phyloP scores from a whole-genome alignment of 2,797 vertebrate species.

The Distichodus sexfasciatus region DNA sequence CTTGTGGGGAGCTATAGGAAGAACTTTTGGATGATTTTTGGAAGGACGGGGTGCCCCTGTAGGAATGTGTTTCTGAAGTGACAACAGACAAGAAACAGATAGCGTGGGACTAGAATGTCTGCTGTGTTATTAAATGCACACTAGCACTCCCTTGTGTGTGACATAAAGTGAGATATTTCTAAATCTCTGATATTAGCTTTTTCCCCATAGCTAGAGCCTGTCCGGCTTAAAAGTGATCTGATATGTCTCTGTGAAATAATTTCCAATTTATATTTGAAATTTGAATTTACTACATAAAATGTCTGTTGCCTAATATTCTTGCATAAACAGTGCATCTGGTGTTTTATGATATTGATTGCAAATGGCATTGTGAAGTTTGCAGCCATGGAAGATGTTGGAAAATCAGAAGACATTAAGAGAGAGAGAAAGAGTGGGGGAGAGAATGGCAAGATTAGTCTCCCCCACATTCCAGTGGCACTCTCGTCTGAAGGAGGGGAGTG shows the following conservation, averaged over 20 bases:
- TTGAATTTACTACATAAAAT: too few relatives aligned
- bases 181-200: too few relatives aligned
- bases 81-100: conserved; percentile 42
- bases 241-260: neutral
- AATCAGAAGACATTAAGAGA: neutral
- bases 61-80: conserved; percentile 54
- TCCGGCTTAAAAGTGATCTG: too few relatives aligned
- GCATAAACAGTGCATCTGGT: too few relatives aligned
- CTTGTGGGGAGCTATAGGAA: neutral
- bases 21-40: neutral
- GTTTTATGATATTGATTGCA: too few relatives aligned
- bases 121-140: conserved; percentile 2
- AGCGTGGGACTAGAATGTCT: conserved; percentile 1
- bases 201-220: neutral
- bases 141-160: neutral
- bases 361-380: too few relatives aligned
- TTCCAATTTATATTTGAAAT: too few relatives aligned
- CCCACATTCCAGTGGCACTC: conserved; percentile 11
- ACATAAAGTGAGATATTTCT: neutral
- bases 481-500: neutral
- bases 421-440: neutral
- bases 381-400: too few relatives aligned
- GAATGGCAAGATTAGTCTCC: neutral
- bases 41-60: conserved; percentile 13
- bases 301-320: too few relatives aligned